These are phyloP conservation scores for Thera britannica DNA, from an alignment of 2,888 invertebrate genomes.

Conservation along the genomic window DNA sequence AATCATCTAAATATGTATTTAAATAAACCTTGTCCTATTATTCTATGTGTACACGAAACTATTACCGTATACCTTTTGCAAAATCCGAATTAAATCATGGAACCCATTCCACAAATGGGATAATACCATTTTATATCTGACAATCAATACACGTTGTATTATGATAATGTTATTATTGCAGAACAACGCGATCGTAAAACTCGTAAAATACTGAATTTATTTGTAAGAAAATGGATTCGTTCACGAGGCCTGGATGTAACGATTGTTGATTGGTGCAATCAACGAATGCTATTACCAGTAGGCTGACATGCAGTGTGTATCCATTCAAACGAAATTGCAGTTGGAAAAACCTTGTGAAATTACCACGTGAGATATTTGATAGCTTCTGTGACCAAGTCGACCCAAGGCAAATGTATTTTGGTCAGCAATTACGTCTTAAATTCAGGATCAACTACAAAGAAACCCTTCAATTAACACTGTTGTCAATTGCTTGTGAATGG, in stretches of 20 bases:
- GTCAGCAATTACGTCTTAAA: constrained; percentile 5
- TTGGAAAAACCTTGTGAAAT: constrained; percentile 21
- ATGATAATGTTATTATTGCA: constrained; percentile 27
- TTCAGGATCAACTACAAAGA: constrained; percentile 5
- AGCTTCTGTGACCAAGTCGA: constrained; percentile 10
- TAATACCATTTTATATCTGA: constrained; percentile 23
- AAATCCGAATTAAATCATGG: constrained; percentile 45
- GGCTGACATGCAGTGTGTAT: constrained; percentile 20
- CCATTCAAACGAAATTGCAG: constrained; percentile 14
- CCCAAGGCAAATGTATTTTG: constrained; percentile 8
- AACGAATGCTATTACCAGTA: constrained; percentile 27
- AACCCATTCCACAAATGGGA: constrained; percentile 27
- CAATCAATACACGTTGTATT: constrained; percentile 25
- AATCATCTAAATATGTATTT: constrained; percentile 39
- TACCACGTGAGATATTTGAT: constrained; percentile 24
- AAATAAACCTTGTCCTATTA: constrained; percentile 45
- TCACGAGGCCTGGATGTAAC: constrained; percentile 9
- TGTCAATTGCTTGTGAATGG: background rate
- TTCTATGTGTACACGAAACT: constrained; percentile 40
- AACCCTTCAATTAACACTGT: constrained; percentile 7
- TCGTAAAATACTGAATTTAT: constrained; percentile 30
- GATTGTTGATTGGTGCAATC: constrained; percentile 30
- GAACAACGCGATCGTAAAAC: constrained; percentile 24
- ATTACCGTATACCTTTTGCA: constrained; percentile 45
- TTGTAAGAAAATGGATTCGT: constrained; percentile 27